Conservation (phyloP, 2,888 invertebrate species). For the Pecten maximus region DNA sequence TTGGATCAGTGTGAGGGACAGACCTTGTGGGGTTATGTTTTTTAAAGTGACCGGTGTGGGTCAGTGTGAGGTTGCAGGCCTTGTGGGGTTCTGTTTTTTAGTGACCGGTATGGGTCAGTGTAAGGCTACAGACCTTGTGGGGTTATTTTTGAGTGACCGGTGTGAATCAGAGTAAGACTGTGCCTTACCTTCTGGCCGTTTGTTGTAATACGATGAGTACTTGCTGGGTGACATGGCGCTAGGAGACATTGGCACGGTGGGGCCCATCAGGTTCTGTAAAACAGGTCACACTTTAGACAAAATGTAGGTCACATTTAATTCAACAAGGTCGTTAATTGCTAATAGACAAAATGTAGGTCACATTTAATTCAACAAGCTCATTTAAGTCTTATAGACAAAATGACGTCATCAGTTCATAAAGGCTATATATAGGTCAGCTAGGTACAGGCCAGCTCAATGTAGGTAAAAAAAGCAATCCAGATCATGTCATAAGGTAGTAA, state of each 20-base stretch:
- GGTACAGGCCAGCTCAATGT: background rate
- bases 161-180: too few species aligned
- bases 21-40: too few species aligned
- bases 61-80: too few species aligned
- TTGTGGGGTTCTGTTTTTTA: too few species aligned
- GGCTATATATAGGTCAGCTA: background rate
- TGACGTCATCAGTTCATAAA: too few species aligned
- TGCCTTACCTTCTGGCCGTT: background rate
- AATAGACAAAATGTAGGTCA: background rate
- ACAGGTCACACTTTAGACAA: background rate
- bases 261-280: slow-evolving; percentile 75
- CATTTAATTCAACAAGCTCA: background rate
- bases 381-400: background rate
- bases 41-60: too few species aligned
- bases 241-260: slow-evolving; percentile 59
- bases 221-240: slow-evolving; percentile 51
- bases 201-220: background rate
- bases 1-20: too few species aligned
- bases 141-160: too few species aligned
- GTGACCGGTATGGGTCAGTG: too few species aligned
- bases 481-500: too few species aligned
- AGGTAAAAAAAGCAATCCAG: background rate
- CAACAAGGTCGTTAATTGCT: background rate
- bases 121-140: too few species aligned
- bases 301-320: background rate